Conservation (phyloP, 2,888 invertebrate genomes). For the Scrobipalpa atriplicella region DNA sequence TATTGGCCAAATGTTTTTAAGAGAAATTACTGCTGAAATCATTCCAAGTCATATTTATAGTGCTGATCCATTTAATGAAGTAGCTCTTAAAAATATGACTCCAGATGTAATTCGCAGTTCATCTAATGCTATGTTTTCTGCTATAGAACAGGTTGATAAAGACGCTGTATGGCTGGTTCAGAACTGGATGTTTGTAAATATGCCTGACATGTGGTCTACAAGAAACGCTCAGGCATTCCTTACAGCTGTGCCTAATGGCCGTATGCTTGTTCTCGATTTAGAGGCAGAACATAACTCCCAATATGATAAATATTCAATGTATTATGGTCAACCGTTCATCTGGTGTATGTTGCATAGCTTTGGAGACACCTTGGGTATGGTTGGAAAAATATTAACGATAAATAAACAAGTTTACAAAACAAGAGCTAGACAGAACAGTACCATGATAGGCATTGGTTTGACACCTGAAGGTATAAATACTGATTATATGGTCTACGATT, state of each 20-base stretch:
- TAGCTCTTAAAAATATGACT: slow-evolving; percentile 64
- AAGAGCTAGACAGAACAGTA: slow-evolving; percentile 84
- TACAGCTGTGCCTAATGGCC: slow-evolving; percentile 89
- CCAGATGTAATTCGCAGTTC: slow-evolving; percentile 84
- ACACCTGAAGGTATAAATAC: slow-evolving; percentile 98
- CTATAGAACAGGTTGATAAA: slow-evolving; percentile 87
- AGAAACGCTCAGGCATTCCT: slow-evolving; percentile 87
- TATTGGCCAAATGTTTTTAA: slow-evolving; percentile 88
- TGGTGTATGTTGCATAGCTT: slow-evolving; percentile 85
- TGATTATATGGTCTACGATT: slow-evolving; percentile 96
- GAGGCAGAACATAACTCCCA: slow-evolving; percentile 94
- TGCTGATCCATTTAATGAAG: slow-evolving; percentile 97
- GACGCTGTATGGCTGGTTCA: slow-evolving; percentile 94
- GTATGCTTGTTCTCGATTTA: slow-evolving; percentile 93
- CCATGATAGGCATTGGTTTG: slow-evolving; percentile 95
- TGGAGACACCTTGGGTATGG: slow-evolving; percentile 93
- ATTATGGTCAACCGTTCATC: slow-evolving; percentile 96
- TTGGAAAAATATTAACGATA: slow-evolving; percentile 87
- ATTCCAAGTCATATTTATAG: slow-evolving; percentile 90
- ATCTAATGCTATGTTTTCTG: slow-evolving; percentile 86
- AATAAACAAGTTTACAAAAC: slow-evolving; percentile 85
- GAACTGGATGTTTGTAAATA: slow-evolving; percentile 91
- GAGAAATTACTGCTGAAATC: slow-evolving; percentile 85
- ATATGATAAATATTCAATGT: slow-evolving; percentile 88
- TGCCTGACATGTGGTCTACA: slow-evolving; percentile 85